Conservation (phyloP, 2,113 vertebrate species). For the Phalacrocorax brasilianus region DNA sequence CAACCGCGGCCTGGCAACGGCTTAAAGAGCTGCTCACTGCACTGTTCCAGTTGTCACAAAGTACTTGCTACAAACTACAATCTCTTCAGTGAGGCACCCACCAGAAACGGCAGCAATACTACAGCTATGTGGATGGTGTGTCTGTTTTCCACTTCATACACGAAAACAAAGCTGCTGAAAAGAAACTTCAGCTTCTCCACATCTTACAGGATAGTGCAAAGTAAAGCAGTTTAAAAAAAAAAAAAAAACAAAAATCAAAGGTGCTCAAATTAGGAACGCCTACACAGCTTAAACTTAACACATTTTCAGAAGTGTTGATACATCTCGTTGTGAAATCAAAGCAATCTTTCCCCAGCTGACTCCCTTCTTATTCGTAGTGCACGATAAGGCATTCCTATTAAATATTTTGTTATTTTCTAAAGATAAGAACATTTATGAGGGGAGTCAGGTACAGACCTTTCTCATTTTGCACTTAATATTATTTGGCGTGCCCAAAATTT, state of each 20-base stretch:
- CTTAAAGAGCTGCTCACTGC: neutral
- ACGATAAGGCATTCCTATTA: neutral
- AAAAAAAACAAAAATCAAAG: too few relatives aligned
- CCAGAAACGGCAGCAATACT: neutral
- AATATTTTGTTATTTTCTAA: neutral
- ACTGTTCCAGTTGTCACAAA: neutral
- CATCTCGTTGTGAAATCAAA: neutral
- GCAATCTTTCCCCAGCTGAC: neutral
- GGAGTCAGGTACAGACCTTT: fast-evolving
- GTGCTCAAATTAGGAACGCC: neutral
- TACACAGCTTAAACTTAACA: too few relatives aligned
- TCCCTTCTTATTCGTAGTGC: fast-evolving
- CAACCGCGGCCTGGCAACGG: neutral
- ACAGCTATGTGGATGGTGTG: fast-evolving
- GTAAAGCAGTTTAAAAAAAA: neutral
- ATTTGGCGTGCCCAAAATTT: fast-evolving
- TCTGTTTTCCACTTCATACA: neutral
- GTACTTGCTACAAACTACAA: neutral
- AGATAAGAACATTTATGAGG: neutral
- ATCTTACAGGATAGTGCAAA: neutral
- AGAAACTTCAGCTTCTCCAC: neutral
- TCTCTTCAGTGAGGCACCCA: neutral
- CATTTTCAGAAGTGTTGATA: neutral
- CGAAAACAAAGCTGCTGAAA: neutral
- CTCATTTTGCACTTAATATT: neutral